Base-by-base conservation (phyloP, 2,888 invertebrate genomes). In the Macaria notata region DNA sequence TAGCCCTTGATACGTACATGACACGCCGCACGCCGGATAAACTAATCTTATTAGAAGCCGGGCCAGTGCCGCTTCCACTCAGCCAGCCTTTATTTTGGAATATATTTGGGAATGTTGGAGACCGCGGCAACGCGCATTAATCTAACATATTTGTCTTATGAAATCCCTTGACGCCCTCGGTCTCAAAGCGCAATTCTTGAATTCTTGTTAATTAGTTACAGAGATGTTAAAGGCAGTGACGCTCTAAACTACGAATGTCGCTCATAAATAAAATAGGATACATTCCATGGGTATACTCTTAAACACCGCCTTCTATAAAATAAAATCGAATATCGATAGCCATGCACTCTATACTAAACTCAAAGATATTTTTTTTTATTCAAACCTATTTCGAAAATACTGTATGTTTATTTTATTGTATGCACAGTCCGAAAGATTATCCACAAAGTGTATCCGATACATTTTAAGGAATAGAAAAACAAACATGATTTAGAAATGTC, bases 41-140 rank as follows among this genome's bases (percentile, higher is more conserved):
- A 76, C 59, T 61, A 61, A 65, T 80, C 75, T 73, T 71, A 76
- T 75, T 71, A 71, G 71, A 72, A 70, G 70, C 69, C 64, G 64
- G 63, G 62, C 71, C 75, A 79, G 79, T 63, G 63, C 57, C 65
- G 61, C 44, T 43, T 54, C 53, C 56, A 56, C 60, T 60, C 56
- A 53, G 47, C 45, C 50, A 54, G 50, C 51, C 50, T 59, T 52
- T 78, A 76, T 75, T 80, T 75, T 73, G 70, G 73, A 79, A 76
- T 81, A 79, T 79, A 81, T 82, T 80, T 79, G 78, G 77, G 73
- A 72, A 79, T 80, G 55, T 48, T 39, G 52, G 46, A 45, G 51
- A 75, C 71, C 54, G 44, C 43, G 42, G 42, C 54, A 54, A 44
- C 58, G 39, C 50, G 39, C 50, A 55, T 51, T 51, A 48, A 54